phyloP scores from a whole-genome alignment of 2,797 vertebrate species.

The Hypotaenidia philippensis region DNA sequence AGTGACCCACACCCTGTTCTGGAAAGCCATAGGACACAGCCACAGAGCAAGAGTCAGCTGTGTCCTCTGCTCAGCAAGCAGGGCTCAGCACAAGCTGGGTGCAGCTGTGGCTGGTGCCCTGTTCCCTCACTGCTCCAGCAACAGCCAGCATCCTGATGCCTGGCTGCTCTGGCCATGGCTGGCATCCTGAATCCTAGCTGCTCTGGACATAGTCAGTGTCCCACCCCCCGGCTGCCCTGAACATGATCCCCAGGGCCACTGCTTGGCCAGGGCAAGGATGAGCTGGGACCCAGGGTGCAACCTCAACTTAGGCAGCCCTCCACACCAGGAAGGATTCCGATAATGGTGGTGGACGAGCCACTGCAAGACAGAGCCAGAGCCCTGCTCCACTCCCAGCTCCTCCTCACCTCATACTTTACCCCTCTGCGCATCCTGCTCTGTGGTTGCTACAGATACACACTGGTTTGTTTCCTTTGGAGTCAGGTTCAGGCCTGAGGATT shows the following conservation, averaged over 20 bases:
- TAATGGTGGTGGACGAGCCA: fast-evolving
- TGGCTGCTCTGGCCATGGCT: too few species aligned
- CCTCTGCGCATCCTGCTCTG: neutral
- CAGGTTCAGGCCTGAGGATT: neutral
- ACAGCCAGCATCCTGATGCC: too few species aligned
- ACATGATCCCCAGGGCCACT: too few species aligned
- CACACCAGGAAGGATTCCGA: fast-evolving
- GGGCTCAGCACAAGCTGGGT: neutral
- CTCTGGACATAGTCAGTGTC: too few species aligned
- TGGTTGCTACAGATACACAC: fast-evolving
- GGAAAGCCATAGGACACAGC: neutral
- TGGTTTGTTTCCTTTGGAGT: neutral
- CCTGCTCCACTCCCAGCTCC: fast-evolving
- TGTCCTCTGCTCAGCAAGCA: neutral
- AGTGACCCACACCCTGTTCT: neutral
- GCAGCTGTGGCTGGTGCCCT: too few species aligned
- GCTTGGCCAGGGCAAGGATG: neutral
- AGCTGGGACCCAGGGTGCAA: neutral
- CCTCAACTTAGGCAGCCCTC: neutral
- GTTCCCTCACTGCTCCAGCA: too few species aligned
- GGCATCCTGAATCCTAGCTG: too few species aligned
- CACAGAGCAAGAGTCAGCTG: too few species aligned
- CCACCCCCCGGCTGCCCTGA: neutral
- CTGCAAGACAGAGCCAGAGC: fast-evolving
- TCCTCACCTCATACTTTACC: fast-evolving